These are phyloP conservation scores for Brachionus rubens DNA, from an alignment of 1,140 invertebrate genomes.

Conservation along the genomic window DNA sequence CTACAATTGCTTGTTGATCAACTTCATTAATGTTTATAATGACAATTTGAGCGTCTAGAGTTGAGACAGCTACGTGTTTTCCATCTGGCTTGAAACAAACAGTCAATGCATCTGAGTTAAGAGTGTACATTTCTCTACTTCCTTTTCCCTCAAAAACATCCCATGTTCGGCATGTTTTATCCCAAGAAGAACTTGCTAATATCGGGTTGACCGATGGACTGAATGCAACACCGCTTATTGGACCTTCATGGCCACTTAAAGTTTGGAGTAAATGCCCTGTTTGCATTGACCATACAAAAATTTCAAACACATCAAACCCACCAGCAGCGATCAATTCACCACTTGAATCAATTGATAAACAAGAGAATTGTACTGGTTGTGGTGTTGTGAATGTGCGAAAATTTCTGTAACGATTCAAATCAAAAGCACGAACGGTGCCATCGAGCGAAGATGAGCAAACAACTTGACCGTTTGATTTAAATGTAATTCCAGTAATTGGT, in stretches of 20 bases:
- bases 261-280: constrained; percentile 75
- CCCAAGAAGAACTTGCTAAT: constrained; percentile 86
- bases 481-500: constrained; percentile 73
- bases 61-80: constrained; percentile 82
- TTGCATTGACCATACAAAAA: constrained; percentile 91
- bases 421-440: constrained; percentile 90
- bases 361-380: constrained; percentile 83
- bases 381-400: constrained; percentile 91
- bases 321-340: constrained; percentile 88
- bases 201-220: constrained; percentile 69
- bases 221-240: constrained; percentile 78
- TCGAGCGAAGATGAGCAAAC: constrained; percentile 84
- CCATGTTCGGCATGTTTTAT: constrained; percentile 86
- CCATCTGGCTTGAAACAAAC: constrained; percentile 69
- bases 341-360: constrained; percentile 78
- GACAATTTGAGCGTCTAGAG: constrained; percentile 79
- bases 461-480: constrained; percentile 80
- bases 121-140: constrained; percentile 75
- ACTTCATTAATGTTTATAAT: constrained; percentile 74
- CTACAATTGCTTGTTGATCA: constrained; percentile 64
- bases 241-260: constrained; percentile 84
- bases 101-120: constrained; percentile 72
- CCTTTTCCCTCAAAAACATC: constrained; percentile 78
- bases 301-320: constrained; percentile 85
- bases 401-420: constrained; percentile 82